Evolutionary conservation across 1,140 invertebrate species (phyloP).

Genomic region (Eupristina koningsbergeri): DNA sequence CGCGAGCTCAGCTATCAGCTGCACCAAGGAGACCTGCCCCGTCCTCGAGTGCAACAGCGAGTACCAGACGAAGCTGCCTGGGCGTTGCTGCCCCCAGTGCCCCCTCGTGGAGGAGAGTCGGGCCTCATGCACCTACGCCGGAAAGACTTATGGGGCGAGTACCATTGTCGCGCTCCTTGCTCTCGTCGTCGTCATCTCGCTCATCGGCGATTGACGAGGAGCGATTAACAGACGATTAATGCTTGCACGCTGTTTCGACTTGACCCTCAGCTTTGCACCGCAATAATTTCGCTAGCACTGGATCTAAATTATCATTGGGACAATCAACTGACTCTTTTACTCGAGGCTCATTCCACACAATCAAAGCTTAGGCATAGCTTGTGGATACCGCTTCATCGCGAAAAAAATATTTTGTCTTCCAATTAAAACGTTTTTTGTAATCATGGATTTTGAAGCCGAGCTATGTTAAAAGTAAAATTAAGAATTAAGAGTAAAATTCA

Average conservation of each 20-base stretch:
- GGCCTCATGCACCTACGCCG: constrained; percentile 78
- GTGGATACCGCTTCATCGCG: background rate
- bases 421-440: too few relatives aligned
- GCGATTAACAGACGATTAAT: too few relatives aligned
- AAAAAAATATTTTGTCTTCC: background rate
- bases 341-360: background rate
- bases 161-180: constrained; percentile 51
- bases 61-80: constrained; percentile 77
- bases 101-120: constrained; percentile 77
- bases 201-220: constrained; percentile 20
- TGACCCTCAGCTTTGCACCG: background rate
- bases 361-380: background rate
- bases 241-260: constrained; percentile 13
- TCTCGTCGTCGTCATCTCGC: constrained; percentile 17
- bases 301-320: background rate
- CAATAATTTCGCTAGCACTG: too few relatives aligned
- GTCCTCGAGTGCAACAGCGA: constrained; percentile 85
- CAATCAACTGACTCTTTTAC: background rate
- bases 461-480: background rate
- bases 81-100: constrained; percentile 86
- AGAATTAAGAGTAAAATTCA: too few relatives aligned
- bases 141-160: constrained; percentile 80
- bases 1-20: constrained; percentile 83
- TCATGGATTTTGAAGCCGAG: background rate
- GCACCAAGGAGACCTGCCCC: constrained; percentile 85